Conservation (phyloP, 1,140 invertebrate genomes). For the Hyposmocoma kahamanoa region DNA sequence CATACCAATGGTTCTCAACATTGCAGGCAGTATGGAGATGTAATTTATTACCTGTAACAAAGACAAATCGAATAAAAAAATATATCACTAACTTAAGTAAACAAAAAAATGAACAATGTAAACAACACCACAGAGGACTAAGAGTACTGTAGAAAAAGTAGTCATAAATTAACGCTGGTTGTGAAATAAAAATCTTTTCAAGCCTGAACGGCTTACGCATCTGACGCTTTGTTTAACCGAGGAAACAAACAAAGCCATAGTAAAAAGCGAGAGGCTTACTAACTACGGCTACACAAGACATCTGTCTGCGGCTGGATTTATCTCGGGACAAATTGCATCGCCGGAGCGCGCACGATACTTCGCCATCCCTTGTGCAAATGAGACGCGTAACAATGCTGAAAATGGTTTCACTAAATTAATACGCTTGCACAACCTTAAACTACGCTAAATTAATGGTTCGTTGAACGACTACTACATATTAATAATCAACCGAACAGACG, state of each 20-base stretch:
- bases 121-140: too few relatives aligned
- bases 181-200: too few relatives aligned
- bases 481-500: too few relatives aligned
- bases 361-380: slow-evolving; percentile 45
- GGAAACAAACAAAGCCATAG: background rate
- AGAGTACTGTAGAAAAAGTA: too few relatives aligned
- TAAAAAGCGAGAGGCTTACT: slow-evolving; percentile 22
- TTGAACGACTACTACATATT: too few relatives aligned
- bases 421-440: slow-evolving; percentile 28
- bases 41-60: slow-evolving; percentile 16
- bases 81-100: too few relatives aligned
- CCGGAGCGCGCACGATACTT: slow-evolving; percentile 18
- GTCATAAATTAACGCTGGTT: too few relatives aligned
- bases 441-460: too few relatives aligned
- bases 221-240: background rate
- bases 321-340: slow-evolving; percentile 54
- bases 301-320: slow-evolving; percentile 57
- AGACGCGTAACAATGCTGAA: slow-evolving; percentile 36
- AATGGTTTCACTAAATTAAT: slow-evolving; percentile 41
- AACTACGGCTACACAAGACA: slow-evolving; percentile 33
- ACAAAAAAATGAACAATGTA: too few relatives aligned
- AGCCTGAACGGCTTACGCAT: background rate
- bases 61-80: background rate
- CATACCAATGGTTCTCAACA: slow-evolving; percentile 31
- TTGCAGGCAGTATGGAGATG: slow-evolving; percentile 6